Conservation (phyloP, 2,888 invertebrate species). For the Scaptomyza cyrtandrae region DNA sequence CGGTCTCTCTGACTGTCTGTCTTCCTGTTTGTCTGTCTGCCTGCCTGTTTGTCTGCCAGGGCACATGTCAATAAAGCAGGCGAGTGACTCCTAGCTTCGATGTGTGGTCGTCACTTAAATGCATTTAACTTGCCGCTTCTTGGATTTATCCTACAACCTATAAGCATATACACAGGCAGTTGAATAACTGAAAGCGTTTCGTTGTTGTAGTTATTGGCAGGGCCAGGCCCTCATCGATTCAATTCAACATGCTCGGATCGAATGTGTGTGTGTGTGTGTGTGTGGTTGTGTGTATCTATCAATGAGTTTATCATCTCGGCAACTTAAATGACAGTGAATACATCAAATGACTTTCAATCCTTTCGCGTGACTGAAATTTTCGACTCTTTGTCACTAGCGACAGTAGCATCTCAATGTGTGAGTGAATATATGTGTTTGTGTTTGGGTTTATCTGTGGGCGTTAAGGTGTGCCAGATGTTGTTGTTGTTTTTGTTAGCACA, state of each 20-base stretch:
- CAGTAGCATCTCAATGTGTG: conserved; percentile 39
- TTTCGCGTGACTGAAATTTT: conserved; percentile 79
- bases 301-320: conserved; percentile 62
- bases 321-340: conserved; percentile 77
- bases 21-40: background rate
- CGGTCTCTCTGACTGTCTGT: conserved; percentile 14
- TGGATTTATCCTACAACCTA: conserved; percentile 15
- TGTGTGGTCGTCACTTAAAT: conserved; percentile 67
- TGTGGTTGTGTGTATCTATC: conserved; percentile 47
- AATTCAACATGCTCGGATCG: conserved; percentile 33
- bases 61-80: conserved; percentile 64
- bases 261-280: background rate
- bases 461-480: conserved; percentile 42
- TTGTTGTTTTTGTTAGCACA: conserved; percentile 62
- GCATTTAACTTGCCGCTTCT: conserved; percentile 60
- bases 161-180: conserved; percentile 14
- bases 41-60: conserved; percentile 29
- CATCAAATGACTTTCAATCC: conserved; percentile 79
- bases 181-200: conserved; percentile 40
- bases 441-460: conserved; percentile 20
- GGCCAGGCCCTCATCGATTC: conserved; percentile 40
- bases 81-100: conserved; percentile 30
- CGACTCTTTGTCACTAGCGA: conserved; percentile 73
- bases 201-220: conserved; percentile 51
- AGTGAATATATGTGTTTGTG: conserved; percentile 10